Percentiles rank a stretch among this genome's conserved stretches.
Evolutionary conservation across 2,797 vertebrate genomes (phyloP).

Genomic region (Oreonectes daqikongensis): DNA sequence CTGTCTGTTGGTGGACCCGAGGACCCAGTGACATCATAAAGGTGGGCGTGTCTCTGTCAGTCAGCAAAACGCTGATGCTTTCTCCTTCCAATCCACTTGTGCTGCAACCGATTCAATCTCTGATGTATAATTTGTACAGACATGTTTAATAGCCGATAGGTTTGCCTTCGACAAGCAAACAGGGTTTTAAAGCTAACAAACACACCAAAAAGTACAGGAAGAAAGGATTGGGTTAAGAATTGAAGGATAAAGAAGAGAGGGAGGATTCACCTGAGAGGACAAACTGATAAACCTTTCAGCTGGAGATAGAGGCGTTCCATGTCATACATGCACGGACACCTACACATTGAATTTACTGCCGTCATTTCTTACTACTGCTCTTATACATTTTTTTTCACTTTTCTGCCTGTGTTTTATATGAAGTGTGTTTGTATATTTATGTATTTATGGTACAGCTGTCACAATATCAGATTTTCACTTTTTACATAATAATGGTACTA

Average conservation of each 20-base stretch:
- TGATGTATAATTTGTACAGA: constrained; percentile 53
- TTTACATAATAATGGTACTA: no score
- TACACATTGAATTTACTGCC: constrained; percentile 3
- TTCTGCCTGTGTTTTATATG: neutral
- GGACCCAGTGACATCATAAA: constrained; percentile 17
- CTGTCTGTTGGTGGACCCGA: constrained; percentile 13
- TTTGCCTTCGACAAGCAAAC: constrained; percentile 20
- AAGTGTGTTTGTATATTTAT: neutral
- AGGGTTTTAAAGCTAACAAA: constrained; percentile 48
- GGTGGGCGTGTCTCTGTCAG: constrained; percentile 33
- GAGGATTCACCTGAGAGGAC: constrained; percentile 39
- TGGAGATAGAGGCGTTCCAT: neutral
- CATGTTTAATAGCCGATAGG: constrained; percentile 30
- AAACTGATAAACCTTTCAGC: constrained; percentile 27
- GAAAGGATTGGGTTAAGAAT: constrained; percentile 20
- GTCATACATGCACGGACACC: constrained; percentile 15
- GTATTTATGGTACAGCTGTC: no score
- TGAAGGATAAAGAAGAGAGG: constrained; percentile 25
- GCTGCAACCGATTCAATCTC: constrained; percentile 47
- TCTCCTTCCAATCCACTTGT: constrained; percentile 22
- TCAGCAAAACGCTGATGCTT: constrained; percentile 35
- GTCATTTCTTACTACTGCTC: neutral
- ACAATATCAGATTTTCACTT: no score
- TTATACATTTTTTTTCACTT: neutral
- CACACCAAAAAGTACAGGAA: constrained; percentile 19